Evolutionary conservation across 2,113 vertebrate genomes (phyloP), one percentile per base, ranked within the genome.

Genomic region (Stigmatopora argus): DNA sequence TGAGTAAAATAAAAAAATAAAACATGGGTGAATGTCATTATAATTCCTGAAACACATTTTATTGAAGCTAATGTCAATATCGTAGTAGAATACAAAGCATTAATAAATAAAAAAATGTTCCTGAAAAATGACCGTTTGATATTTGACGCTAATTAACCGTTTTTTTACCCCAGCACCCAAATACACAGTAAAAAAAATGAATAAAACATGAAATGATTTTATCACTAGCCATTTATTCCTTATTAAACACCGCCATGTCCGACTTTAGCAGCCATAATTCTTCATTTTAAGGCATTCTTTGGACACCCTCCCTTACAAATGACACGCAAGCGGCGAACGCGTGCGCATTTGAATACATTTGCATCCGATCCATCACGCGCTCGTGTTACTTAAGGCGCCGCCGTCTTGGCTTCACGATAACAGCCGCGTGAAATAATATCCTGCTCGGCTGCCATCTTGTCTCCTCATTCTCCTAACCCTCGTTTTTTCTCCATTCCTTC

Each of bases 341-440:
- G 57, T 60, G 18, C 23, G 38, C 59, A 68, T 75, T 69, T 57
- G 70, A 70, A 69, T 78, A 68, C 75, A 76, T 80, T 77, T 83
- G 65, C 61, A 64, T 77, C 1, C 0, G 60, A 84, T 79, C 69
- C 80, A 72, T 79, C 71, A 67, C 52, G 78, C 35, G 77, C 77
- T 84, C 80, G 71, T 71, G 34, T 64, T 66, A 69, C 78, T 79
- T 81, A 78, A 57, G 71, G 74, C 55, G 65, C 77, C 68, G 81
- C 79, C 61, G 66, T 79, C 78, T 67, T 74, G 47, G 72, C 66
- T 83, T 75, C 69, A 78, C 78, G 80, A 72, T 71, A 73, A 81
- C 70, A 66, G 72, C 73, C 51, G 56, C 65, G 46, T 81, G 65
- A 74, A 76, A 81, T 81, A 71, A 79, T 69, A 71, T 69, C 59